These are phyloP conservation scores for Stichopus horrens DNA, from an alignment of 53 echinoderm and acorn worm species.

Conservation along the genomic window DNA sequence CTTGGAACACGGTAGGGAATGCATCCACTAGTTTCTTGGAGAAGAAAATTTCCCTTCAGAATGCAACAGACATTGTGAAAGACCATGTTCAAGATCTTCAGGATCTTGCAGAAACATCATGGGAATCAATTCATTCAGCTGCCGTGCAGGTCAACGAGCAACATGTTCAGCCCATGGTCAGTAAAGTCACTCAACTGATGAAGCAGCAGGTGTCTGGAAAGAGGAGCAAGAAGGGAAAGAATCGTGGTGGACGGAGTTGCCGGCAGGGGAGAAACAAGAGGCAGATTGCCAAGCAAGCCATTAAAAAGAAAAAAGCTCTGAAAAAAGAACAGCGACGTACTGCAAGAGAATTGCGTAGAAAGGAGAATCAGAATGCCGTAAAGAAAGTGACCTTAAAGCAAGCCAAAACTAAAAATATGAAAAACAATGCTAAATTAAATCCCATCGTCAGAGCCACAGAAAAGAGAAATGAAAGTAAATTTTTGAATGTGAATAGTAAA, in stretches of 20 bases:
- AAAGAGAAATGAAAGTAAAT: not conserved
- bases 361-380: not conserved
- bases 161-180: slow-evolving; percentile 22
- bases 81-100: not conserved
- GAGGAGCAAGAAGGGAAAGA: slow-evolving; percentile 23
- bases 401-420: not conserved
- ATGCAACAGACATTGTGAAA: slow-evolving; percentile 24
- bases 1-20: slow-evolving; percentile 39
- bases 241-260: not conserved
- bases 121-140: slow-evolving; percentile 8
- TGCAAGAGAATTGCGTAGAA: not conserved
- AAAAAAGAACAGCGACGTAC: not conserved
- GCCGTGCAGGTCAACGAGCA: not conserved
- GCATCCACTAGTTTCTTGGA: slow-evolving; percentile 11
- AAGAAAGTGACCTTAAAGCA: not conserved
- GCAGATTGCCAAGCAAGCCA: not conserved
- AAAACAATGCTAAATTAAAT: not conserved
- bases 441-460: not conserved
- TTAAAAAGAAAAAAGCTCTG: not conserved
- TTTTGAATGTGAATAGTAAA: not conserved
- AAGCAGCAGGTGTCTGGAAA: not conserved
- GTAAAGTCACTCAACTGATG: slow-evolving; percentile 7
- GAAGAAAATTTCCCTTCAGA: slow-evolving; percentile 29
- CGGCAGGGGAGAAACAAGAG: not conserved
- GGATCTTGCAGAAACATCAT: not conserved